Base-by-base conservation (phyloP, 2,797 vertebrate species). In the Loris lydekkerianus region DNA sequence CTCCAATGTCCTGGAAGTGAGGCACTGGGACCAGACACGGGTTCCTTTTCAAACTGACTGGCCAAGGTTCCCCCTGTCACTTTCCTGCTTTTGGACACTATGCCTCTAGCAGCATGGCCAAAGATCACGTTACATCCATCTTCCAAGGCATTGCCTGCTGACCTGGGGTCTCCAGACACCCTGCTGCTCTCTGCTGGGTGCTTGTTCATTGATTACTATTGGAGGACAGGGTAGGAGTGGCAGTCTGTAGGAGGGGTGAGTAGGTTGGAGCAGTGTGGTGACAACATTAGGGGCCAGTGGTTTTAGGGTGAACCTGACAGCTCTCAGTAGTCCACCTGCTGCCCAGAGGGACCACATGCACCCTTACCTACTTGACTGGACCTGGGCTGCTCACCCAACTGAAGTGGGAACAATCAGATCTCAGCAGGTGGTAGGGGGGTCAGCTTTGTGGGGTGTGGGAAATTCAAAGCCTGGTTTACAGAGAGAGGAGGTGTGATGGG, bases 121-220 rank as follows among this genome's bases (percentile, higher is more conserved):
- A 6, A 37, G 37, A 18, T 21, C 85, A 23, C 29, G 9, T 21
- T 25, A 7, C 3, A 0, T 9, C 0, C 29, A 31, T 40, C n/a
- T n/a, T 56, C 23, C 0, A 0, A 8, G 31, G 10, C 6, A 3
- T 40, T 10, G 37, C 31, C 21, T 5, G 31, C 31, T 25, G 1
- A 0, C 15, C 13, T 2, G 14, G 9, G 49, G 14, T 49, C 46
- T 49, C 46, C 11, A 49, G 46, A 14, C 46, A 49, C 46, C 11
- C 46, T 49, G 27, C 34, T 2, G 0, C 31, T 5, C 0, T 0
- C 0, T 23, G 69, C 34, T 5, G 3, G 4, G 23, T 13, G 23
- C 81, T 4, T 3, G 5, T 0, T 65, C 0, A 53, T 53, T 53
- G 0, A 2, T 23, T 2, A 0, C 87, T 7, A 10, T 3, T 3